Evolutionary conservation across 2,797 vertebrate genomes (phyloP), one percentile per base, ranked within the genome.

Genomic region (Clarias laeviceps): DNA sequence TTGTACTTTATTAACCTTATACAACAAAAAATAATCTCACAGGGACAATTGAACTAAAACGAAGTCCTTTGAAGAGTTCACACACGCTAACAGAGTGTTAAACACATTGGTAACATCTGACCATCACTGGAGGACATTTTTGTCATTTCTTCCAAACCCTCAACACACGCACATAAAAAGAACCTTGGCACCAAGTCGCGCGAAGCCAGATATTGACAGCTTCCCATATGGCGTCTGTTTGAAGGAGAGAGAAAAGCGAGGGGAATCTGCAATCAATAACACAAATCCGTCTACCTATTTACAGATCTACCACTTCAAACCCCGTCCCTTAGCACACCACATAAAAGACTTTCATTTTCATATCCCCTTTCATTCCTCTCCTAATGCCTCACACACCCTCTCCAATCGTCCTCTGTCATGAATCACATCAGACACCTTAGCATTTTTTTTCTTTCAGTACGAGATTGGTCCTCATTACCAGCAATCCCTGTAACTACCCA

Each of bases 221-320:
- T 88, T 89, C 88, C 90, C 89, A 88, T 88, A 90, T 88, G 82
- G 88, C 86, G 89, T 87, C 29, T 82, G 84, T 91, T 89, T 90
- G 91, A 91, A 91, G 87, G 59, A 77, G 20, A 85, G 64, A 72
- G 77, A 70, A 45, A 65, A 62, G 37, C 45, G 59, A 84, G 40
- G 1, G 1, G 56, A 90, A 91, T 94, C 92, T 88, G 94, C 93
- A 92, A 88, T 87, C 80, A 91, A 86, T 88, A 84, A 88, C 84
- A 87, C 89, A 91, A 92, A 92, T 93, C 91, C 90, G 54, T 85
- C 85, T 91, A 91, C 90, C 89, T 88, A 90, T 89, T 89, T 88
- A 91, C 6, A 18, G 45, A 73, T 69, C 81, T 17, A 80, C 73
- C 85, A 80, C 81, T 81, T 69, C 56, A 86, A 76, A 66, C 69